Conservation (phyloP, 2,113 vertebrate species). For the Dicrurus megarhynchus region DNA sequence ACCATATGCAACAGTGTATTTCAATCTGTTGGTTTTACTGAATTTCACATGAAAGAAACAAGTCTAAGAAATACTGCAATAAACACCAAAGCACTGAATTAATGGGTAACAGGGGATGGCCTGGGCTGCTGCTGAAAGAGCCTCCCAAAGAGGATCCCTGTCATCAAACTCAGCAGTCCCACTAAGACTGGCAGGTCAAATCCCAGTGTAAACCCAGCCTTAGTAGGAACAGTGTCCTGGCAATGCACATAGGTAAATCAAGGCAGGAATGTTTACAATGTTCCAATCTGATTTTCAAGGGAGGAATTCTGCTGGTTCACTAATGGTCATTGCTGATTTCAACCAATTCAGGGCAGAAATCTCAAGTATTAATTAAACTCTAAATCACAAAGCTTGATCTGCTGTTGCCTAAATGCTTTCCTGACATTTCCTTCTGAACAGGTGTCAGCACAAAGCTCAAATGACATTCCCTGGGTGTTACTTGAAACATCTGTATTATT, state of each 20-base stretch:
- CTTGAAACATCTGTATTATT: neutral
- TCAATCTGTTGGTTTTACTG: neutral
- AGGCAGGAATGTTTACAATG: neutral
- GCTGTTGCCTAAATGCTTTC: neutral
- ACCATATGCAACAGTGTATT: neutral
- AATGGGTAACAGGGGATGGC: neutral
- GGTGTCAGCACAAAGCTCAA: neutral
- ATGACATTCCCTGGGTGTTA: neutral
- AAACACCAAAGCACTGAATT: neutral
- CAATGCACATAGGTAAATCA: rapidly evolving
- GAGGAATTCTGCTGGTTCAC: neutral
- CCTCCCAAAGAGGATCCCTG: neutral
- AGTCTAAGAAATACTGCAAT: neutral
- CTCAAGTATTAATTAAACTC: neutral
- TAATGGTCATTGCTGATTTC: neutral
- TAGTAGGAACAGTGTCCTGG: neutral
- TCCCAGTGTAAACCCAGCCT: neutral
- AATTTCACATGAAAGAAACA: neutral
- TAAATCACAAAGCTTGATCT: neutral
- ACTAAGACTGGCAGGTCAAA: neutral
- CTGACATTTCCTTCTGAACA: neutral
- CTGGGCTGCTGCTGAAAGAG: neutral
- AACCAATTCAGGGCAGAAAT: neutral
- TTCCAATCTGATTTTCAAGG: neutral
- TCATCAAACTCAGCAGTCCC: neutral